Evolutionary conservation across 2,888 invertebrate genomes (phyloP).

Genomic region (Apamea anceps): DNA sequence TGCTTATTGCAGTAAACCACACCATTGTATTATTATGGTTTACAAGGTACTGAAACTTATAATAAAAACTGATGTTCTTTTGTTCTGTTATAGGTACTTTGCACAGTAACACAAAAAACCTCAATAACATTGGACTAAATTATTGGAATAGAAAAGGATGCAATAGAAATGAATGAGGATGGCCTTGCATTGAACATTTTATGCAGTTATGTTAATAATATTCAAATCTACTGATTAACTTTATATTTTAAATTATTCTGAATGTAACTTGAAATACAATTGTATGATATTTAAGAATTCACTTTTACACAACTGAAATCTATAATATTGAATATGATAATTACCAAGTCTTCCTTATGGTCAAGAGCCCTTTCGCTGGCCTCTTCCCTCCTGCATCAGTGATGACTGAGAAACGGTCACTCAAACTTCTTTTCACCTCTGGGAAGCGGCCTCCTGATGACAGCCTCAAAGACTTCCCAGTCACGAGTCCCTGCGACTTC

Average conservation of each 20-base stretch:
- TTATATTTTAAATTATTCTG: background rate
- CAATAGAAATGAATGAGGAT: conserved; percentile 14
- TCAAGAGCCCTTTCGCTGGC: conserved; percentile 80
- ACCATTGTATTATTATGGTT: background rate
- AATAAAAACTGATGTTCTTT: background rate
- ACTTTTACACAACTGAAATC: background rate
- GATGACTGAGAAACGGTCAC: conserved; percentile 86
- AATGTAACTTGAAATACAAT: background rate
- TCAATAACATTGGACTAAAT: conserved; percentile 3
- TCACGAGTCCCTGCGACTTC: conserved; percentile 73
- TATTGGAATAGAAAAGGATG: conserved; percentile 2
- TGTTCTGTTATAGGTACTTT: background rate
- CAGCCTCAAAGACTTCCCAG: conserved; percentile 81
- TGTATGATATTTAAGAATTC: background rate
- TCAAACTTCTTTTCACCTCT: conserved; percentile 87
- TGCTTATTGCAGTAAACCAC: background rate
- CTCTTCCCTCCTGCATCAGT: conserved; percentile 81
- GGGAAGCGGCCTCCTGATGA: conserved; percentile 80
- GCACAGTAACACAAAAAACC: background rate
- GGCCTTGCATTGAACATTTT: conserved; percentile 10
- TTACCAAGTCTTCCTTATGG: conserved; percentile 89
- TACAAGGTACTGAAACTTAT: background rate
- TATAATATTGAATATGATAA: conserved; percentile 46
- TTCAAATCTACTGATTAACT: background rate
- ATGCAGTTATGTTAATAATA: conserved; percentile 4